Conservation (phyloP, 2,113 vertebrate genomes). For the Collichthys lucidus region DNA sequence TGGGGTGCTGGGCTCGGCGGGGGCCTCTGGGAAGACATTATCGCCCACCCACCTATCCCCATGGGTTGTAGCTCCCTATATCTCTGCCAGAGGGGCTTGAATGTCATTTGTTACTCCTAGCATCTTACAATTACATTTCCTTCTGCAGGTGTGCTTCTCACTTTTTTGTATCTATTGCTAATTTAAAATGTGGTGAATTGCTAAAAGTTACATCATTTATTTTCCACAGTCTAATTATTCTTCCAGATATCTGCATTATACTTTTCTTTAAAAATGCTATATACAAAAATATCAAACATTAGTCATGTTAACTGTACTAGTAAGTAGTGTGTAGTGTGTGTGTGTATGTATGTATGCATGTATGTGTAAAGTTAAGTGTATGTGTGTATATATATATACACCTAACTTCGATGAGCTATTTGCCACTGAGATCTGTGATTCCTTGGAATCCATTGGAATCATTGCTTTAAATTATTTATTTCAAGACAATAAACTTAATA, state of each 20-base stretch:
- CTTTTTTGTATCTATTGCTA: constrained; percentile 30
- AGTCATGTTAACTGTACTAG: no score
- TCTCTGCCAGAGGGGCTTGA: constrained; percentile 56
- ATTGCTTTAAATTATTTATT: constrained; percentile 3
- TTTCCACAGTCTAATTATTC: neutral
- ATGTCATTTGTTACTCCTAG: constrained; percentile 74
- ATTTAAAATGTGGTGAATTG: constrained; percentile 27
- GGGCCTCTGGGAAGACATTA: constrained; percentile 78
- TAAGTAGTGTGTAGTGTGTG: no score
- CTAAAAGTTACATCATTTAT: constrained; percentile 4
- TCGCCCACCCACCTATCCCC: constrained; percentile 75
- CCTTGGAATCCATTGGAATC: neutral
- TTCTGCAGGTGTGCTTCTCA: constrained; percentile 48
- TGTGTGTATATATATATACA: no score
- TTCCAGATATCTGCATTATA: neutral
- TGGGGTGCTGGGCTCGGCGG: constrained; percentile 51
- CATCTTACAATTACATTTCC: constrained; percentile 49
- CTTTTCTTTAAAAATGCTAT: neutral
- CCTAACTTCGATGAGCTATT: neutral
- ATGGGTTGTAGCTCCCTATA: constrained; percentile 57
- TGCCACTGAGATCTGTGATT: neutral
- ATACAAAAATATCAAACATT: neutral
- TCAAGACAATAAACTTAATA: neutral
- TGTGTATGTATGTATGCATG: no score
- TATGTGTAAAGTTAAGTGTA: no score